These are phyloP conservation scores for Pandemis corylana DNA, from an alignment of 2,888 invertebrate species.

Conservation along the genomic window DNA sequence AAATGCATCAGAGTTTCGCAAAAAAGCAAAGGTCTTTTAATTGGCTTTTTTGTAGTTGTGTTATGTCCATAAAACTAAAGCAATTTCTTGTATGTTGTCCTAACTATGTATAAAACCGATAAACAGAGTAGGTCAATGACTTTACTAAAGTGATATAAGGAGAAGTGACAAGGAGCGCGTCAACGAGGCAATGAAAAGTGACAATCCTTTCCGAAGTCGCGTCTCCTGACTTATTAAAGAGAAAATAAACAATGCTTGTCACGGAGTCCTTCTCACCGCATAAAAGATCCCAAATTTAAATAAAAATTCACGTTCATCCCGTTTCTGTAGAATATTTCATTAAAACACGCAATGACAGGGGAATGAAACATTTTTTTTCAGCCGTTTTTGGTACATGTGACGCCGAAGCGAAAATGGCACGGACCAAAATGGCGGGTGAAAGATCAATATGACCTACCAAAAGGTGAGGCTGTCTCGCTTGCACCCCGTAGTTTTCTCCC, in stretches of 20 bases:
- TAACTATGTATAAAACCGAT: not conserved
- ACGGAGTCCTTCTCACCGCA: constrained; percentile 65
- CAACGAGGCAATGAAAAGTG: not conserved
- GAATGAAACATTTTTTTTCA: constrained; percentile 71
- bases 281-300: constrained; percentile 76
- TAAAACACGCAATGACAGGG: constrained; percentile 78
- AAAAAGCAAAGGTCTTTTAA: too few relatives aligned
- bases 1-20: too few relatives aligned
- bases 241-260: constrained; percentile 49
- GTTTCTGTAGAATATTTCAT: constrained; percentile 76
- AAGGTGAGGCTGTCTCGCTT: constrained; percentile 69
- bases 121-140: not conserved
- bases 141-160: not conserved
- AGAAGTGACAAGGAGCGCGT: not conserved
- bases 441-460: constrained; percentile 85
- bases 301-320: constrained; percentile 65
- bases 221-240: constrained; percentile 37
- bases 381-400: constrained; percentile 72
- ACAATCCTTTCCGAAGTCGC: not conserved
- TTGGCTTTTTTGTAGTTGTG: too few relatives aligned
- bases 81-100: not conserved
- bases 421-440: constrained; percentile 83
- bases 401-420: constrained; percentile 80
- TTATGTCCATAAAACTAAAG: not conserved
- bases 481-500: constrained; percentile 49